phyloP scores from a whole-genome alignment of 2,113 vertebrate genomes.

The Ascaphus truei region DNA sequence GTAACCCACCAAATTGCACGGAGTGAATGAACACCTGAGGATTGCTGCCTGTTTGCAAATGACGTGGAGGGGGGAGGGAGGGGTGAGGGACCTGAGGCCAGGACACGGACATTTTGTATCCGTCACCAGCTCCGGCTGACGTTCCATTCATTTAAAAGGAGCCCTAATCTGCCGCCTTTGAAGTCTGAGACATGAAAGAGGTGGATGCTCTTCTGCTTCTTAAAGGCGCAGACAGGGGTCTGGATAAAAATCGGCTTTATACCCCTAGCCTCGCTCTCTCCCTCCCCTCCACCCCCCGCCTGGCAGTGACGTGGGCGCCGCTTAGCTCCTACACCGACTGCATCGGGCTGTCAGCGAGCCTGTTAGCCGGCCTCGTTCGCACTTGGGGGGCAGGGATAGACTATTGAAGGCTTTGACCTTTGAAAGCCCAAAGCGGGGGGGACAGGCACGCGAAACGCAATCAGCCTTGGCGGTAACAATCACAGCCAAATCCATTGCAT shows the following conservation, averaged over 20 bases:
- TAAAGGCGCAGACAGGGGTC: slow-evolving; percentile 49
- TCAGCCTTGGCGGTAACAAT: background rate
- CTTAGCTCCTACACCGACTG: slow-evolving; percentile 1
- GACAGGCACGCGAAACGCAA: background rate
- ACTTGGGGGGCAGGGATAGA: slow-evolving; percentile 1
- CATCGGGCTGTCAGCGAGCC: background rate
- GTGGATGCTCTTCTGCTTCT: slow-evolving; percentile 41
- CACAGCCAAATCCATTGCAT: background rate
- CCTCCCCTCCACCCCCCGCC: background rate
- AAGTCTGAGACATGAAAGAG: slow-evolving; percentile 59
- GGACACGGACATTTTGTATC: slow-evolving; percentile 27
- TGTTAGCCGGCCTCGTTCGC: background rate
- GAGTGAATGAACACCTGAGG: background rate
- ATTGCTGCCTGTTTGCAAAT: background rate
- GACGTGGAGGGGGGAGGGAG: background rate
- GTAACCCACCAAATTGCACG: background rate
- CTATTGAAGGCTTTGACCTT: slow-evolving; percentile 3
- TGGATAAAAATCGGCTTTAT: slow-evolving; percentile 25
- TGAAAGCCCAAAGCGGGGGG: background rate
- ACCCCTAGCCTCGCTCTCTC: background rate
- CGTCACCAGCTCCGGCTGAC: slow-evolving; percentile 39
- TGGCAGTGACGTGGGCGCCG: background rate
- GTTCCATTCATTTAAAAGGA: slow-evolving; percentile 61
- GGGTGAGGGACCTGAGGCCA: slow-evolving; percentile 18
- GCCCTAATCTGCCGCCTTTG: slow-evolving; percentile 58